phyloP scores from a whole-genome alignment of 1,140 invertebrate genomes.

The Zeugodacus cucurbitae region DNA sequence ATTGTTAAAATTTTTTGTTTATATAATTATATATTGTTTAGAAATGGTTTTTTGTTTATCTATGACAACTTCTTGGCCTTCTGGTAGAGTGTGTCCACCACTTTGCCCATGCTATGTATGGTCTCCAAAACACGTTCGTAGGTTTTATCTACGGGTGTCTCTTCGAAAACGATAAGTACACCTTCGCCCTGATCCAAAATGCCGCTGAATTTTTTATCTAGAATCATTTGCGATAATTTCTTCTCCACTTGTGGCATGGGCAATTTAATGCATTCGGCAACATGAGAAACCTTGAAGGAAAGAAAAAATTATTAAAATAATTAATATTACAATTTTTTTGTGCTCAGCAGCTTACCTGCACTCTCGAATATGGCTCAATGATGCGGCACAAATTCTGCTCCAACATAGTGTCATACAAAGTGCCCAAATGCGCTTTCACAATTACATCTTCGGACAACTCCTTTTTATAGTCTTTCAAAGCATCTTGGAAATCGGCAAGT shows the following conservation, averaged over 20 bases:
- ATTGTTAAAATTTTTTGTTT: neutral
- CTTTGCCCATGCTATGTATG: constrained; percentile 99
- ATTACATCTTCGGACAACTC: constrained; percentile 97
- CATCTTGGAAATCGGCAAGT: constrained; percentile 93
- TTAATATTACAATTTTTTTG: neutral
- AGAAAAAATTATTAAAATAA: constrained; percentile 31
- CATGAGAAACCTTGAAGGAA: constrained; percentile 76
- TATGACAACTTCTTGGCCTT: constrained; percentile 98
- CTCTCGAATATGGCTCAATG: constrained; percentile 98
- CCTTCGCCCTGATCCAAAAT: constrained; percentile 98
- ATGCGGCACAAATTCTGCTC: constrained; percentile 99
- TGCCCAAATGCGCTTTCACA: constrained; percentile 94
- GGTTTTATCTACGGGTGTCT: constrained; percentile 93
- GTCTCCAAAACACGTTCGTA: constrained; percentile 97
- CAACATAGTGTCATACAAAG: constrained; percentile 97
- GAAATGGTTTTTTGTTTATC: constrained; percentile 54
- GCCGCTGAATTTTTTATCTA: constrained; percentile 97
- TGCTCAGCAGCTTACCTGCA: constrained; percentile 76
- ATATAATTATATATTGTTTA: constrained; percentile 16
- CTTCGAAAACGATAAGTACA: constrained; percentile 97
- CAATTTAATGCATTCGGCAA: constrained; percentile 89
- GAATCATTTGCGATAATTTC: constrained; percentile 99
- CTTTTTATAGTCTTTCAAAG: constrained; percentile 85
- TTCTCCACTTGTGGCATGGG: constrained; percentile 94
- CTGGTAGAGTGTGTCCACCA: constrained; percentile 97